Conservation (phyloP, 2,113 vertebrate genomes). For the Burhinus oedicnemus region DNA sequence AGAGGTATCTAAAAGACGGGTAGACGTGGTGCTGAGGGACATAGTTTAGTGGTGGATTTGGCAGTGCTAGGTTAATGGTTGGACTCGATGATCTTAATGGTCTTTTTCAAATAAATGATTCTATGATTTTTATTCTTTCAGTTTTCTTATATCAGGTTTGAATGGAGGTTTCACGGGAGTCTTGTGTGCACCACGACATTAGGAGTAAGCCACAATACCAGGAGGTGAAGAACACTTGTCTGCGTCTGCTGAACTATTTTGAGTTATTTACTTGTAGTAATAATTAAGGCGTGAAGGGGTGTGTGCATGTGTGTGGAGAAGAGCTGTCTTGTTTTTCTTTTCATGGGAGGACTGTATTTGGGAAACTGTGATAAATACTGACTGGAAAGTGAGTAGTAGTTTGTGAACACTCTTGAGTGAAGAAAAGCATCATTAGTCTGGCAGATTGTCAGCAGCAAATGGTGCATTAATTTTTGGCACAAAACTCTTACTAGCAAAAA, state of each 20-base stretch:
- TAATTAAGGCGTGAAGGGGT: neutral
- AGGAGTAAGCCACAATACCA: neutral
- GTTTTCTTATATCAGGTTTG: neutral
- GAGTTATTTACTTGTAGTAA: neutral
- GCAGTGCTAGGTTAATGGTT: neutral
- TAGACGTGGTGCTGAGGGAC: neutral
- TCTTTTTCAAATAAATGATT: neutral
- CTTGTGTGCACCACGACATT: neutral
- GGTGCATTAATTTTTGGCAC: slow-evolving; percentile 55
- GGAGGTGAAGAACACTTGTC: neutral
- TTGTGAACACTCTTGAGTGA: slow-evolving; percentile 55
- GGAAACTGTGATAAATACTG: neutral
- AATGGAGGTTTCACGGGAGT: neutral
- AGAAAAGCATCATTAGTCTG: slow-evolving; percentile 3
- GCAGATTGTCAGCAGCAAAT: slow-evolving; percentile 54
- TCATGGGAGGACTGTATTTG: neutral
- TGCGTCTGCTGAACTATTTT: neutral
- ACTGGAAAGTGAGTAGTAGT: slow-evolving; percentile 42
- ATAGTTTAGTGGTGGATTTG: neutral
- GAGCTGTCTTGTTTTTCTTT: neutral
- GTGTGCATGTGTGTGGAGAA: neutral
- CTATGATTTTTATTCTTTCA: neutral
- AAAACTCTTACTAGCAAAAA: neutral
- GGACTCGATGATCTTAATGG: accelerated
- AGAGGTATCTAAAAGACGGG: neutral